phyloP scores from a whole-genome alignment of 2,888 invertebrate genomes.

The Calameuta filiformis region DNA sequence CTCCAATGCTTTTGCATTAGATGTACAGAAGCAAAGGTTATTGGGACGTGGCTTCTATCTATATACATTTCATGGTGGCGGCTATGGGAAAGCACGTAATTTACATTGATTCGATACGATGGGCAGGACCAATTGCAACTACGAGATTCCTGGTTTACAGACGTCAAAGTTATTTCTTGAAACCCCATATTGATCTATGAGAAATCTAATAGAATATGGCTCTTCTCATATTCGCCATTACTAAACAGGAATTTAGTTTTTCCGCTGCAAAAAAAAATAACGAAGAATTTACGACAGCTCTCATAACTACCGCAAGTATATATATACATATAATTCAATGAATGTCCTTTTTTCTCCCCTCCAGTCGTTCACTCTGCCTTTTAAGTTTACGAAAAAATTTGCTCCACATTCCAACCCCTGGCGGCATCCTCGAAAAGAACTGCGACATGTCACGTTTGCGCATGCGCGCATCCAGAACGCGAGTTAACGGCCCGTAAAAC shows the following conservation, averaged over 20 bases:
- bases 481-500: conserved; percentile 54
- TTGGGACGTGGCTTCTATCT: conserved; percentile 29
- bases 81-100: conserved; percentile 37
- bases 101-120: background rate
- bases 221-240: background rate
- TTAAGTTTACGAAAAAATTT: background rate
- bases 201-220: background rate
- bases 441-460: background rate
- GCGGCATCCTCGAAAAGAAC: background rate
- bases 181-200: background rate
- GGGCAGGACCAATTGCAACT: background rate
- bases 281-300: background rate
- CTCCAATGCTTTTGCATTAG: background rate
- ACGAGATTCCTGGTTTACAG: background rate
- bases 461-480: conserved; percentile 34
- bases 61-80: conserved; percentile 20
- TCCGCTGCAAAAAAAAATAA: background rate
- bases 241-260: background rate
- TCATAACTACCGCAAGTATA: background rate
- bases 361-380: background rate
- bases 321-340: background rate
- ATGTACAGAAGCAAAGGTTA: conserved; percentile 8
- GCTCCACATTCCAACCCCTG: background rate
- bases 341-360: background rate
- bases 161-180: background rate